Conservation (phyloP, 2,888 invertebrate species). For the Pristionchus entomophagus region DNA sequence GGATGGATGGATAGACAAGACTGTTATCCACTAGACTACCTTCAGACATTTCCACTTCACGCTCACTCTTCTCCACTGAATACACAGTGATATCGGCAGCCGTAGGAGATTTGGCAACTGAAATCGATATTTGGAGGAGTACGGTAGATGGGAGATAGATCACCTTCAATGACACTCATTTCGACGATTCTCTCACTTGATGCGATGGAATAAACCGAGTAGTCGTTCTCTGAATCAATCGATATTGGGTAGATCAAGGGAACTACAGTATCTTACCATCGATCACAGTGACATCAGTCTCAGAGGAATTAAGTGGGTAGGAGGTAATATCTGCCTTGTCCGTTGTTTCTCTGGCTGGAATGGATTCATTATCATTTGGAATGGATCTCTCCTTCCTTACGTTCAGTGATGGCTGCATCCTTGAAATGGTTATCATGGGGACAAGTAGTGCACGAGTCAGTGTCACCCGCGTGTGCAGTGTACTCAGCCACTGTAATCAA, state of each 20-base stretch:
- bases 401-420: not conserved
- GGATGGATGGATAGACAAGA: not conserved
- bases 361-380: not conserved
- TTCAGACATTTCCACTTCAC: not conserved
- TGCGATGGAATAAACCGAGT: not conserved
- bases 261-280: not conserved
- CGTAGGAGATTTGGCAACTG: not conserved
- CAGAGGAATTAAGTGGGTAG: not conserved
- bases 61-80: not conserved
- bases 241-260: not conserved
- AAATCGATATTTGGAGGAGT: not conserved
- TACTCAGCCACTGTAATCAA: not conserved
- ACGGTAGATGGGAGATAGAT: not conserved
- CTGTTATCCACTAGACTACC: not conserved
- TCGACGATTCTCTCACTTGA: not conserved
- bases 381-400: not conserved
- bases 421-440: not conserved
- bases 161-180: not conserved
- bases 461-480: slow-evolving; percentile 12
- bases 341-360: not conserved
- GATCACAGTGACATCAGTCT: not conserved
- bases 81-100: not conserved
- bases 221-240: not conserved
- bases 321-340: not conserved
- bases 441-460: not conserved